Evolutionary conservation across 2,113 vertebrate species (phyloP).

Genomic region (Callopanchax toddi): DNA sequence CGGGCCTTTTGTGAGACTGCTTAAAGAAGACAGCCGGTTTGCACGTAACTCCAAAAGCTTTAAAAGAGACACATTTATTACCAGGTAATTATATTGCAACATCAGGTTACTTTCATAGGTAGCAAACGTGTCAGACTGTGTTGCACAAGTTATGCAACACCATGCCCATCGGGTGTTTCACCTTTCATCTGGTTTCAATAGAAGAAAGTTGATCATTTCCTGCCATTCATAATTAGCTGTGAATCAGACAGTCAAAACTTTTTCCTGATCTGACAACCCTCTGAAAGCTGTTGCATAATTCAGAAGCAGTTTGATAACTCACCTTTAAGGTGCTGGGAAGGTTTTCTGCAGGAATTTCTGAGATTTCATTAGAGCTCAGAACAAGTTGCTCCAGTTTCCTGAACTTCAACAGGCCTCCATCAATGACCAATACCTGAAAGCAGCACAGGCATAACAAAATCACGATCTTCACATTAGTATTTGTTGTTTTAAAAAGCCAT

Average conservation of each 20-base stretch:
- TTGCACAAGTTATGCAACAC: neutral
- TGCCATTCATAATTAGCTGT: neutral
- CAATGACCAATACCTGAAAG: slow-evolving; percentile 82
- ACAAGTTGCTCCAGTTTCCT: slow-evolving; percentile 84
- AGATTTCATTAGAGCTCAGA: slow-evolving; percentile 84
- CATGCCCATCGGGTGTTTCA: neutral
- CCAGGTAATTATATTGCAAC: neutral
- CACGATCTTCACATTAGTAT: neutral
- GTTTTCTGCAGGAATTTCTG: slow-evolving; percentile 67
- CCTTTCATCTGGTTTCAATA: neutral
- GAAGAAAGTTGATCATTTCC: neutral
- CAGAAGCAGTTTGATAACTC: neutral
- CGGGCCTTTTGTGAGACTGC: slow-evolving; percentile 63
- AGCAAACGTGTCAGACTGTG: neutral
- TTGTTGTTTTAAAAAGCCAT: neutral
- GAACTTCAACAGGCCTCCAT: slow-evolving; percentile 81
- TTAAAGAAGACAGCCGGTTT: slow-evolving; percentile 78
- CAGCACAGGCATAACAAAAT: neutral
- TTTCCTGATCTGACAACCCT: neutral
- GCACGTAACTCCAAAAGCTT: slow-evolving; percentile 88
- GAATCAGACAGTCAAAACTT: neutral
- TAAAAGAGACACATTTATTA: neutral
- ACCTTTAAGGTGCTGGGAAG: slow-evolving; percentile 85
- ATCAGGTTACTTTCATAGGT: neutral
- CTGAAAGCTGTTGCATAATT: neutral